Base-by-base conservation (phyloP, 2,113 vertebrate genomes). In the Caracal caracal region DNA sequence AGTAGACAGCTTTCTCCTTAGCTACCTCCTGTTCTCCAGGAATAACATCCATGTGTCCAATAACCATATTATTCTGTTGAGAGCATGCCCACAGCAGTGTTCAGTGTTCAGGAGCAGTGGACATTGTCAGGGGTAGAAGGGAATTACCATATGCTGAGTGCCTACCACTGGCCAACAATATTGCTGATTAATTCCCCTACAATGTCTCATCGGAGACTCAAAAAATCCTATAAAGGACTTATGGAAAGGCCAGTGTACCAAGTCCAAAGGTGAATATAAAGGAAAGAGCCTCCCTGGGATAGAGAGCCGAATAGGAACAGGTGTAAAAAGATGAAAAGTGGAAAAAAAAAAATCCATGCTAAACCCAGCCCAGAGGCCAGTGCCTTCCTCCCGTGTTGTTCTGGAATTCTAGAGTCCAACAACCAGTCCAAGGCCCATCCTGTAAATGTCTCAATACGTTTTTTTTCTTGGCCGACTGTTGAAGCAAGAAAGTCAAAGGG, bases 401-500 rank as follows among this genome's bases (percentile, higher is more conserved):
- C 71, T 75, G 53, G 78, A 8, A 61, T 51, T 20, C 28, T 28
- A 19, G 22, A 70, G 30, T 11, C 63, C 37, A 76, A 16, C 1
- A 53, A 5, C 26, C 30, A 86, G 10, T 9, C 16, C 85, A 63
- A 17, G 66, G 10, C 5, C 40, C 56, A 59, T 63, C 35, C 15
- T 87, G 0, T 19, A 33, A 76, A 37, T 51, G 3, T n/a, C 24
- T 71, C 3, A 0, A 4, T 63, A 35, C 47, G 40, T 66, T 78
- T 90, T 51, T 35, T 92, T 49, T 65, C 35, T 90, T 87, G 78
- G 37, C 47, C 78, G 20, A 37, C 17, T 30, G 0, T 66, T 84
- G 79, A 95, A 78, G 53, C 30, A 82, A 90, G 56, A 28, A 89
- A 90, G 19, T 22, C 73, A 73, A 75, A 81, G 40, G 26, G 51